A percentile compares a stretch with the other conserved stretches of the same genome.
Conservation (phyloP, 2,888 invertebrate genomes). For the Sepiola atlantica region DNA sequence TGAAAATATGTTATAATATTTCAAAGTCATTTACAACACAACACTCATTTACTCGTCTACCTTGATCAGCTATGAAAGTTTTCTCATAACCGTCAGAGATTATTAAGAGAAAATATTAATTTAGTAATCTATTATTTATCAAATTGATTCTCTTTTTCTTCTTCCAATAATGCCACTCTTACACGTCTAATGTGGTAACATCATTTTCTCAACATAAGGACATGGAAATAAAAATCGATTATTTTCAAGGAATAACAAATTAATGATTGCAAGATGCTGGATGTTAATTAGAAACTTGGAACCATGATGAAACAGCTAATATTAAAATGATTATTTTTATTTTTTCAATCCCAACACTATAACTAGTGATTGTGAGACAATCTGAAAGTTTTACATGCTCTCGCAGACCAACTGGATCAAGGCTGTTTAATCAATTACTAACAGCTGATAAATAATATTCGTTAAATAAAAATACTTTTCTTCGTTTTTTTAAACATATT, state of each 20-base stretch:
- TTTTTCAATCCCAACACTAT: too few relatives aligned
- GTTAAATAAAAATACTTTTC: too few relatives aligned
- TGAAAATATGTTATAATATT: neutral
- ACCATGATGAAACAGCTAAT: too few relatives aligned
- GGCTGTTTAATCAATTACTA: too few relatives aligned
- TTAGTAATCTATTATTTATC: neutral
- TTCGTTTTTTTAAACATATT: too few relatives aligned
- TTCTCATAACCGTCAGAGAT: neutral
- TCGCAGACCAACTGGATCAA: too few relatives aligned
- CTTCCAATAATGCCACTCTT: neutral
- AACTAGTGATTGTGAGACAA: too few relatives aligned
- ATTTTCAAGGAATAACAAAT: neutral
- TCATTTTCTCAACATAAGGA: neutral
- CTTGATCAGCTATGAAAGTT: neutral
- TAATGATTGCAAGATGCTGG: neutral
- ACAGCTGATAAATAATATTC: too few relatives aligned
- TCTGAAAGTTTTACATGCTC: too few relatives aligned
- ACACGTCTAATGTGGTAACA: neutral
- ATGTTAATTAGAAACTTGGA: neutral
- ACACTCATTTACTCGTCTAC: neutral
- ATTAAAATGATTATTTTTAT: too few relatives aligned
- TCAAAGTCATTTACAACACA: neutral
- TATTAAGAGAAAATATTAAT: neutral
- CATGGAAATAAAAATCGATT: neutral
- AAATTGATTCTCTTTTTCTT: neutral